Base-by-base conservation (phyloP, 2,113 vertebrate species). In the Pionites leucogaster region DNA sequence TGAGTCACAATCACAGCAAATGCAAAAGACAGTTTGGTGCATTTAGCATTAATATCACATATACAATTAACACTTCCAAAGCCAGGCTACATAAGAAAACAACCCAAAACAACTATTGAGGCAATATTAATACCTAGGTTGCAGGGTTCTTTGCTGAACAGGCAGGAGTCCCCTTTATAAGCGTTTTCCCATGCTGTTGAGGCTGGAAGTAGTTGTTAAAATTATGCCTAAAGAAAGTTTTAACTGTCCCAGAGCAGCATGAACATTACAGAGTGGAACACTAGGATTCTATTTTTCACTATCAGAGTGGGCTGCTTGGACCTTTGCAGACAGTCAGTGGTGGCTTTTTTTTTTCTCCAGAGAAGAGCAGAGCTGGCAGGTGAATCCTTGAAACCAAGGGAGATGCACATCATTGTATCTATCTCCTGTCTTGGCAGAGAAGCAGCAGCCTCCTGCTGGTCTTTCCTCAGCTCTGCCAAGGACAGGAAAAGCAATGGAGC, bases 371-470 rank as follows among this genome's bases (percentile, higher is more conserved):
- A 94, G 13, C 20, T 57, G 27, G 9, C 49, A 67, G 27, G 6
- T 44, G 46, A 52, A 29, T 62, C 44, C 49, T 47, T 0, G 0
- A 71, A 63, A 42, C 31, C 28, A 24, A 24, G 39, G 28, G 28
- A 49, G 14, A 8, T 18, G 7, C 11, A 22, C 4, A 29, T 55
- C 1, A 0, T 14, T 68, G 2, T 9, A 29, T 10, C 10, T 13
- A 27, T 13, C 9, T 13, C 10, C 8, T 67, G 3, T 47, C n/a
- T 57, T 77, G 50, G 28, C 68, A 71, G 22, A 49, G 65, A 52
- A 59, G 9, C 8, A 50, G 35, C 19, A 55, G 25, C 2, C 2
- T 33, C 44, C 64, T 67, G 27, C 37, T 70, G 35, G 8, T 67
- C 17, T 67, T 35, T 60, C 31, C 62, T 31, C 35, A 22, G 8